These are phyloP conservation scores for Malurus splendens DNA, from an alignment of 2,797 vertebrate species.

Conservation along the genomic window DNA sequence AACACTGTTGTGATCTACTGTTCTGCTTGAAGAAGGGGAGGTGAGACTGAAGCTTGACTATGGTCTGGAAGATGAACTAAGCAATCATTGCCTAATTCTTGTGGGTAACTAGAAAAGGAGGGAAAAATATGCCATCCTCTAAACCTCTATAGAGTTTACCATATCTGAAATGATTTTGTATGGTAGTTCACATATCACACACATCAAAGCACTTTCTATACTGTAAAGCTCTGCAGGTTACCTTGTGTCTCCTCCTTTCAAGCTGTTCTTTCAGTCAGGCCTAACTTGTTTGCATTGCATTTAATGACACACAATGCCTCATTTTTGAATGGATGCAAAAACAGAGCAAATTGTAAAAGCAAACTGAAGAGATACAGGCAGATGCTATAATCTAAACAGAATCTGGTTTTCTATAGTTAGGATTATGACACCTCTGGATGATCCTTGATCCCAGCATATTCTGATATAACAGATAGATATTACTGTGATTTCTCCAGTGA, in stretches of 20 bases:
- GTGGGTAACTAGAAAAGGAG: neutral
- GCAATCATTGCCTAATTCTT: neutral
- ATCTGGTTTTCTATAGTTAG: constrained; percentile 66
- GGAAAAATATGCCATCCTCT: neutral
- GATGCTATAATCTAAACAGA: constrained; percentile 54
- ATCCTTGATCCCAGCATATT: constrained; percentile 59
- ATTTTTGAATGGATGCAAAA: constrained; percentile 56
- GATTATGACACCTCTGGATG: constrained; percentile 54
- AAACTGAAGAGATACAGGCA: constrained; percentile 58
- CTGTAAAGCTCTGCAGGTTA: neutral
- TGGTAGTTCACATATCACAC: neutral
- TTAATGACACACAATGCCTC: constrained; percentile 46
- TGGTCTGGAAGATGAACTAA: neutral
- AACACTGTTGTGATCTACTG: neutral
- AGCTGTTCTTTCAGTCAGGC: constrained; percentile 39
- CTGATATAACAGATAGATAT: constrained; percentile 61
- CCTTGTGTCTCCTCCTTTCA: constrained; percentile 21
- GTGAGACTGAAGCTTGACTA: neutral
- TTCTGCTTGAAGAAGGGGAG: neutral
- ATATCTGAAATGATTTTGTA: neutral
- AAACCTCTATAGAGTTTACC: neutral
- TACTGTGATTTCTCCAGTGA: constrained; percentile 68
- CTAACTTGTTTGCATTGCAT: constrained; percentile 44
- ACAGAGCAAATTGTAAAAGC: constrained; percentile 59
- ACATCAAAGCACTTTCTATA: neutral